Evolutionary conservation across 1,140 invertebrate species (phyloP), one percentile per base, ranked within the genome.

Genomic region (Drosophila micromelanica): DNA sequence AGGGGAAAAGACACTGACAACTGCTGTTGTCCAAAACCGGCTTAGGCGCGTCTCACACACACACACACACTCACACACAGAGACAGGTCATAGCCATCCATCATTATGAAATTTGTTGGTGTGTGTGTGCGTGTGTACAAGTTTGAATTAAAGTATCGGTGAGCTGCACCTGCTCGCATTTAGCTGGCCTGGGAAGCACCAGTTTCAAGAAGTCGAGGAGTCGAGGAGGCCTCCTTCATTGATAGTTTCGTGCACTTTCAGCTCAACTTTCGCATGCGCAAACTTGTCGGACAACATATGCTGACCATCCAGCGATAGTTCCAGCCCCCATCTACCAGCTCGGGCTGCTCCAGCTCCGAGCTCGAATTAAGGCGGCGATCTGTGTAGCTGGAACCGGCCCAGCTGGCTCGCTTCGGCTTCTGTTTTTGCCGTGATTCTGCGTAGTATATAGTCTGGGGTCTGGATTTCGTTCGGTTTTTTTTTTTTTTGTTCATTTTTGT

Each of bases 241-340:
- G 82, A 86, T 86, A 82, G 75, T 89, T 86, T 76, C 79, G 57
- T 74, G 65, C 64, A 61, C 63, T 68, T 30, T 3, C 46, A 72
- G 65, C 80, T 76, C 82, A 86, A 78, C 82, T 86, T 86, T 87
- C 84, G 84, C 84, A 87, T 87, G 84, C 69, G 84, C 84, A 89
- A 86, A 86, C 23, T 78, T 63, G 84, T 77, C 64, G 56, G 64
- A 73, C 82, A 86, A 89, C 82, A 86, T 86, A 82, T 86, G 81
- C 71, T 75, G 67, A 45, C 74, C 67, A 60, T 42, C 64, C 56
- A 79, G 42, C 54, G 40, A 62, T 52, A 67, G 46, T 70, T 55
- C 38, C 77, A 79, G 35, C 38, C 52, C 20, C 23, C 15, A 67
- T 43, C 57, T 62, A 8, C 40, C 27, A 35, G 5, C 27, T 27